Conservation (phyloP, 2,113 vertebrate genomes). For the Ctenodactylus gundi region DNA sequence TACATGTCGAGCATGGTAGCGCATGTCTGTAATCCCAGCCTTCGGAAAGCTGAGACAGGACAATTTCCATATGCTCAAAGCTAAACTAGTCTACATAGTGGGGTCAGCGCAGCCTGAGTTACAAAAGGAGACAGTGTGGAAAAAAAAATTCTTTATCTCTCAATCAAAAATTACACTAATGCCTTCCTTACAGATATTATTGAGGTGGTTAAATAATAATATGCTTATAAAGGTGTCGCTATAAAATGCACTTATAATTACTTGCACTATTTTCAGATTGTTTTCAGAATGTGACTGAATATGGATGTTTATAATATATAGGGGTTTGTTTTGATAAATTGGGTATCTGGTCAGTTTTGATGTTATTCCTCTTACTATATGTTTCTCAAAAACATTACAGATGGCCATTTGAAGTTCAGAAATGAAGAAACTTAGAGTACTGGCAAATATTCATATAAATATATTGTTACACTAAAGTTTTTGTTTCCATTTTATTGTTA, state of each 20-base stretch:
- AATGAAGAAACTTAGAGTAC: background rate
- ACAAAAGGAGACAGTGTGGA: too few species aligned
- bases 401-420: background rate
- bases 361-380: background rate
- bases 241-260: background rate
- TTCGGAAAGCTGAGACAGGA: too few species aligned
- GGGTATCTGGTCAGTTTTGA: background rate
- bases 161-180: background rate
- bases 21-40: too few species aligned
- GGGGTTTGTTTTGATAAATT: background rate
- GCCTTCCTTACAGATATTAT: background rate
- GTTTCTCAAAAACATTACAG: background rate
- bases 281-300: background rate
- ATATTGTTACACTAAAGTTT: background rate
- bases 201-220: background rate
- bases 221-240: background rate
- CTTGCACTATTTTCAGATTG: background rate
- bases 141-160: background rate
- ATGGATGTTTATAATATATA: background rate
- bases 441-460: background rate
- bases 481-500: too few species aligned
- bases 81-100: too few species aligned
- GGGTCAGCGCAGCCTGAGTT: too few species aligned
- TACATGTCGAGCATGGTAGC: too few species aligned
- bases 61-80: too few species aligned